Conservation (phyloP, 2,888 invertebrate genomes). For the Nomada fabriciana region DNA sequence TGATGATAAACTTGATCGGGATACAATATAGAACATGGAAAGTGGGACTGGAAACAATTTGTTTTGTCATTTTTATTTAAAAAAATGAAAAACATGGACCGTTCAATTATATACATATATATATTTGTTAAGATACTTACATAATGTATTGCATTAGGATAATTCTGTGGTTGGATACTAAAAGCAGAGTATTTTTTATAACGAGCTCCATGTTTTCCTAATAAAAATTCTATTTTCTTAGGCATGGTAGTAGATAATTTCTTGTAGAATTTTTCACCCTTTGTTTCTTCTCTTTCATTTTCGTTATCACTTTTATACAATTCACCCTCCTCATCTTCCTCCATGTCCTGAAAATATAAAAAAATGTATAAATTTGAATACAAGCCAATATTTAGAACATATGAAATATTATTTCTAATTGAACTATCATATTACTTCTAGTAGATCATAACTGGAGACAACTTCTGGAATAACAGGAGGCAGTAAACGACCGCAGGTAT, state of each 20-base stretch:
- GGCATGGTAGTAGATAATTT: not conserved
- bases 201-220: conserved; percentile 89
- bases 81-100: not conserved
- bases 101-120: conserved; percentile 20
- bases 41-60: conserved; percentile 87
- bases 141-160: conserved; percentile 94
- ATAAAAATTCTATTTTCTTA: conserved; percentile 43
- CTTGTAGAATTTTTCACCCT: conserved; percentile 6
- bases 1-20: conserved; percentile 91
- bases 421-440: conserved; percentile 32
- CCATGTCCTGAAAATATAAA: conserved; percentile 4
- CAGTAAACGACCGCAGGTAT: conserved; percentile 86
- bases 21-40: conserved; percentile 89
- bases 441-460: conserved; percentile 21
- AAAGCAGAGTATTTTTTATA: conserved; percentile 92
- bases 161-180: conserved; percentile 96
- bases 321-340: conserved; percentile 11
- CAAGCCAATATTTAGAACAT: not conserved
- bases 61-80: conserved; percentile 17
- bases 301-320: conserved; percentile 5
- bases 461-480: conserved; percentile 40
- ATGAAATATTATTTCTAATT: not conserved
- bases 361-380: not conserved
- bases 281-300: conserved; percentile 26
- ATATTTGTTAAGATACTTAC: conserved; percentile 85